Evolutionary conservation across 64 coral and sea anemone species (phyloP).

Genomic region (Pachyseris speciosa): DNA sequence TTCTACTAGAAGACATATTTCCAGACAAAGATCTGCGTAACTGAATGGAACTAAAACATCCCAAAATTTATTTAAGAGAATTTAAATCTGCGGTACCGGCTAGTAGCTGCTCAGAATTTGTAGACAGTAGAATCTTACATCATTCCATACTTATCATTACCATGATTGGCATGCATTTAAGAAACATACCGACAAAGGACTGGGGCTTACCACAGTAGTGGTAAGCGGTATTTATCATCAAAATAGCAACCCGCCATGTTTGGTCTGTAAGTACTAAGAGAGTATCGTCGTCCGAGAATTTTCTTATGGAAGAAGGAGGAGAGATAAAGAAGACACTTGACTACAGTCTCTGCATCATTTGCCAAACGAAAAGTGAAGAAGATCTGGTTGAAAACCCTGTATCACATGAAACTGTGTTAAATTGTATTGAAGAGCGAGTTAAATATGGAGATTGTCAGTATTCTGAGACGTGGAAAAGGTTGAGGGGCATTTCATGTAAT

Average conservation of each 20-base stretch:
- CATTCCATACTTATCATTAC: slow-evolving; percentile 30
- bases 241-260: slow-evolving; percentile 27
- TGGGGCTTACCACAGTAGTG: slow-evolving; percentile 17
- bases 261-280: slow-evolving; percentile 20
- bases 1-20: not conserved
- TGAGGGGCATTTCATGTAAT: slow-evolving; percentile 18
- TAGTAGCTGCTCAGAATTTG: slow-evolving; percentile 39
- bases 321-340: slow-evolving; percentile 30
- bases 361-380: slow-evolving; percentile 42
- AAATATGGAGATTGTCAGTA: slow-evolving; percentile 26
- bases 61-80: slow-evolving; percentile 33
- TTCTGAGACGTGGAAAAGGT: slow-evolving; percentile 23
- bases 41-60: slow-evolving; percentile 41
- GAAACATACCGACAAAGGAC: not conserved
- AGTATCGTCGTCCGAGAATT: not conserved
- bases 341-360: slow-evolving; percentile 41
- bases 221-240: slow-evolving; percentile 39
- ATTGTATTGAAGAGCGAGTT: slow-evolving; percentile 43
- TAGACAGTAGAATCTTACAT: slow-evolving; percentile 8
- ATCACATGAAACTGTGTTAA: slow-evolving; percentile 23
- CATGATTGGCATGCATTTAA: slow-evolving; percentile 17
- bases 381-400: slow-evolving; percentile 35
- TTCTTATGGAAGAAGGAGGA: slow-evolving; percentile 18
- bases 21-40: not conserved
- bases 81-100: slow-evolving; percentile 1